These are phyloP conservation scores for Ctenicera cuprea DNA, from an alignment of 2,888 invertebrate species.

Conservation along the genomic window DNA sequence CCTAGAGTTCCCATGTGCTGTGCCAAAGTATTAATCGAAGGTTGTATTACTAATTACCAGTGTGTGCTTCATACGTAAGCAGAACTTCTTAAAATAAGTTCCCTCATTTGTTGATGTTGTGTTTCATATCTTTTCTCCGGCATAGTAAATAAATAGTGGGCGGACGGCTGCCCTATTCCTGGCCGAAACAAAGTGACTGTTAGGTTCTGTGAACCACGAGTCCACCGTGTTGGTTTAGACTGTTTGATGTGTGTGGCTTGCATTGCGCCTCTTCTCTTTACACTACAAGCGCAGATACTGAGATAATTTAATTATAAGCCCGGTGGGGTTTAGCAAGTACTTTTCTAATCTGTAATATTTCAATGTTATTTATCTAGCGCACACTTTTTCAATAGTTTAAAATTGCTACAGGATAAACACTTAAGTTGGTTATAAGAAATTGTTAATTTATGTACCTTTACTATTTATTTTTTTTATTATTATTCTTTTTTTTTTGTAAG, in stretches of 20 bases:
- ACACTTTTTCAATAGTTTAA: slow-evolving; percentile 60
- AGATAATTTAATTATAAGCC: slow-evolving; percentile 42
- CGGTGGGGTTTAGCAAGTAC: slow-evolving; percentile 63
- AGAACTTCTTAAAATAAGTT: slow-evolving; percentile 56
- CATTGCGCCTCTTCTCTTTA: slow-evolving; percentile 54
- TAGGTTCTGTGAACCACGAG: slow-evolving; percentile 70
- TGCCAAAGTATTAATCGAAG: slow-evolving; percentile 58
- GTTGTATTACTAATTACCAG: slow-evolving; percentile 58
- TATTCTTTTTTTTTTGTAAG: slow-evolving; percentile 60
- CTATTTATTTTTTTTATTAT: slow-evolving; percentile 64
- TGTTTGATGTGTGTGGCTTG: slow-evolving; percentile 64
- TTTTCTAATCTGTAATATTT: slow-evolving; percentile 70
- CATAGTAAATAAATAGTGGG: slow-evolving; percentile 65
- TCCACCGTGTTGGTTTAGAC: slow-evolving; percentile 64
- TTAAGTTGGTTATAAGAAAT: slow-evolving; percentile 55
- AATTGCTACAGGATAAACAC: slow-evolving; percentile 49
- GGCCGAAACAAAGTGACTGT: slow-evolving; percentile 69
- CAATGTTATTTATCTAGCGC: slow-evolving; percentile 65
- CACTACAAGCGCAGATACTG: slow-evolving; percentile 60
- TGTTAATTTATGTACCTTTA: slow-evolving; percentile 64
- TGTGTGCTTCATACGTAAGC: slow-evolving; percentile 61
- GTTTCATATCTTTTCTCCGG: slow-evolving; percentile 64
- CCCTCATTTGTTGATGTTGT: slow-evolving; percentile 56
- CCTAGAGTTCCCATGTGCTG: slow-evolving; percentile 67
- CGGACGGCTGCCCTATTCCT: slow-evolving; percentile 68